Conservation (phyloP, 2,888 invertebrate species). For the Trichogramma evanescens region DNA sequence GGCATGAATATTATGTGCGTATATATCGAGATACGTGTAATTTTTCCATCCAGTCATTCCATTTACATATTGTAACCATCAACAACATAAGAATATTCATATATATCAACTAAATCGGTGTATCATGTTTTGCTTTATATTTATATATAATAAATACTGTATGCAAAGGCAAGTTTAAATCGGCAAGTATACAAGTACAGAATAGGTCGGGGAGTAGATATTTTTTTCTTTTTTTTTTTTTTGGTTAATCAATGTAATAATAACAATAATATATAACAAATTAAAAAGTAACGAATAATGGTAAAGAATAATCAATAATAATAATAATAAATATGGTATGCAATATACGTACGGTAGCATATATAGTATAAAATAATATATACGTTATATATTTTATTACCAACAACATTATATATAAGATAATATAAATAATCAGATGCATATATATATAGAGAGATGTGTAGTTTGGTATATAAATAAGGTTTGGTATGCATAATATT, state of each 20-base stretch:
- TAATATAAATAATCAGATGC: too few relatives aligned
- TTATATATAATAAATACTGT: neutral
- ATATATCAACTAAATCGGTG: neutral
- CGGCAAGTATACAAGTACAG: constrained; percentile 35
- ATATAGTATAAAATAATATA: too few relatives aligned
- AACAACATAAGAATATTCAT: neutral
- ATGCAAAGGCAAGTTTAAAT: constrained; percentile 34
- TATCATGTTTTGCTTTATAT: too few relatives aligned
- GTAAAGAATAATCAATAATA: too few relatives aligned
- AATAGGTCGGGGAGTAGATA: constrained; percentile 24
- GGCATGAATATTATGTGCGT: neutral
- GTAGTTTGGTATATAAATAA: too few relatives aligned
- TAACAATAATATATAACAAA: constrained; percentile 6
- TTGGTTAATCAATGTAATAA: neutral
- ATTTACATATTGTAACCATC: neutral
- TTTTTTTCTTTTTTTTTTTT: too few relatives aligned
- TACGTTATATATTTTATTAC: too few relatives aligned
- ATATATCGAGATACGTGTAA: neutral
- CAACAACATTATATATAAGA: too few relatives aligned
- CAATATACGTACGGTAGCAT: too few relatives aligned
- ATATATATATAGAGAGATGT: neutral
- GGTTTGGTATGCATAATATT: constrained; percentile 29
- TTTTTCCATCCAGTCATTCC: too few relatives aligned
- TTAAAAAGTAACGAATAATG: too few relatives aligned
- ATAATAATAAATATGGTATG: too few relatives aligned